Evolutionary conservation across 1,140 invertebrate species (phyloP).

Genomic region (Drosophila albomicans): DNA sequence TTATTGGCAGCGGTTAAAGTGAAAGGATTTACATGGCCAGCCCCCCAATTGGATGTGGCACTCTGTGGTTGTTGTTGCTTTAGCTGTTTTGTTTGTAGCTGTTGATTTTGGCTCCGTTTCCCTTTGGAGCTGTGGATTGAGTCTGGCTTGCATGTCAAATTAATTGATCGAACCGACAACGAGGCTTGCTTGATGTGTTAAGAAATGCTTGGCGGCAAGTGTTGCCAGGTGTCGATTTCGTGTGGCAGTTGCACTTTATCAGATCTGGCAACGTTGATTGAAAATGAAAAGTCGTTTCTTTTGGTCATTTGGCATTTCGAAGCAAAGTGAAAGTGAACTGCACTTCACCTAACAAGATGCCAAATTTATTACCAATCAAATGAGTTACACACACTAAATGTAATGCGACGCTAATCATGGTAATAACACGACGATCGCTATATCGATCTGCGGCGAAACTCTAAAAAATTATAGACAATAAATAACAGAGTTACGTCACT

Average conservation of each 20-base stretch:
- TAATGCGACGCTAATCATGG: constrained; percentile 58
- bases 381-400: constrained; percentile 35
- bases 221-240: constrained; percentile 46
- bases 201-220: constrained; percentile 56
- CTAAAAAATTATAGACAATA: constrained; percentile 9
- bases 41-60: constrained; percentile 44
- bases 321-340: constrained; percentile 63
- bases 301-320: constrained; percentile 42
- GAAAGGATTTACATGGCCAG: constrained; percentile 66
- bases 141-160: constrained; percentile 72
- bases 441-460: not conserved
- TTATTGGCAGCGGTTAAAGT: constrained; percentile 68
- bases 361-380: constrained; percentile 57
- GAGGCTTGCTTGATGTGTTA: constrained; percentile 50
- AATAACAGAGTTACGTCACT: constrained; percentile 14
- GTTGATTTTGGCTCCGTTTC: constrained; percentile 47
- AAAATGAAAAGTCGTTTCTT: constrained; percentile 61
- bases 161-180: constrained; percentile 66
- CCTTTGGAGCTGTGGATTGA: constrained; percentile 44
- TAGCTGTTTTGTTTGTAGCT: not conserved
- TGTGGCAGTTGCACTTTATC: constrained; percentile 33
- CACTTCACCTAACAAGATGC: constrained; percentile 13
- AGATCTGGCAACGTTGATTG: constrained; percentile 48
- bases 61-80: constrained; percentile 3
- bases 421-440: constrained; percentile 63